Base-by-base conservation (phyloP, 2,888 invertebrate species). In the Apocheima hispidaria region DNA sequence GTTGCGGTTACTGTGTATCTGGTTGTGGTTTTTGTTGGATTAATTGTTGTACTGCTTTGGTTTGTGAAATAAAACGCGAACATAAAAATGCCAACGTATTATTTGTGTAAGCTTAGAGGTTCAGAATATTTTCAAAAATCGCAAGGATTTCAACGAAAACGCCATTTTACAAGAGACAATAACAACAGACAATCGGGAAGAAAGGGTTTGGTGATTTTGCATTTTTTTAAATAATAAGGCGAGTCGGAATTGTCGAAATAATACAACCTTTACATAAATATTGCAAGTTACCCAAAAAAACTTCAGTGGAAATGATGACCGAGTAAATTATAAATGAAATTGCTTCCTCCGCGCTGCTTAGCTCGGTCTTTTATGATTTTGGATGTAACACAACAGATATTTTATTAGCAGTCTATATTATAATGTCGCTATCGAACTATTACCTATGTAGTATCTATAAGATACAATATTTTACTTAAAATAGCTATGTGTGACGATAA, bases 231-330 rank as follows among this genome's bases (percentile, higher is more conserved):
- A 46, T 20, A 30, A 30, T n/a, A 46, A 28, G 18, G 18, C 18
- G 46, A 20, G 30, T 6, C 30, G 12, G n/a, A 28, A 28, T 44
- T 46, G 30, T 50, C 38, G 12, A 14, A 53, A 53, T 43, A 41
- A 14, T 10, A 41, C 33, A 18, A 28, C 30, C 4, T 41, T 53
- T 41, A 20, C 30, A 52, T 52, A 53, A n/a, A 53, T 14, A n/a
- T 14, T 30, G 20, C 18, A 28, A 40, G 51, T 16, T 12, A 46
- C 30, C 43, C 10, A 28, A 28, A 40, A 53, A 43, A 43, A 14
- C n/a, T 2, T 4, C n/a, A 2, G 14, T 16, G 38, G 18, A 38
- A 30, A 21, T 33, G 9, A 30, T 21, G 20, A 33, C 21, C n/a
- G 33, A n/a, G 33, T 41, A 10, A 14, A 14, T 35, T 12, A 23